Percentiles rank a stretch among this genome's conserved stretches.
These are phyloP conservation scores for Polyploca ridens DNA, from an alignment of 2,888 invertebrate species.

Conservation along the genomic window DNA sequence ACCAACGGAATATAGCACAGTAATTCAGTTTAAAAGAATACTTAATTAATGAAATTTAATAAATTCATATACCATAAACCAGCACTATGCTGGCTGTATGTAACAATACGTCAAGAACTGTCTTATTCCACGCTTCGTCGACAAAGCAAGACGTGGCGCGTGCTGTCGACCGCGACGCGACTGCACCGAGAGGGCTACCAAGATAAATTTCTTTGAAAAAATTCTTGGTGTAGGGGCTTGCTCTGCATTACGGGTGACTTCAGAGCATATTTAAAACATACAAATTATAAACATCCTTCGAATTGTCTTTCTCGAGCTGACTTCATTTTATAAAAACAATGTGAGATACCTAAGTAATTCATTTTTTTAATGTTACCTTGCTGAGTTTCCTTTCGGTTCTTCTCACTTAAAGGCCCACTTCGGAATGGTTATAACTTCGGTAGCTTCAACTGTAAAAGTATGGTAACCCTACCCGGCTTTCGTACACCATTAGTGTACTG, in stretches of 20 bases:
- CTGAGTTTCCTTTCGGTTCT: too few species aligned
- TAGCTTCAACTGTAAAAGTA: background rate
- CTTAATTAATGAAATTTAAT: background rate
- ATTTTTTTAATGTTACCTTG: too few species aligned
- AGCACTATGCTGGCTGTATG: background rate
- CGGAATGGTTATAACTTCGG: too few species aligned
- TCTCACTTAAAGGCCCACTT: too few species aligned
- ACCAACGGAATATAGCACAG: too few species aligned
- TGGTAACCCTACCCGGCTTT: conserved; percentile 8
- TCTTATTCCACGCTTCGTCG: conserved; percentile 52
- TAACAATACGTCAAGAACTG: conserved; percentile 19
- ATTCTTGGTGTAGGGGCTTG: background rate
- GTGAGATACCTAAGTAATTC: too few species aligned
- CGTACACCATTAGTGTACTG: conserved; percentile 31
- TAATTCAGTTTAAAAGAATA: too few species aligned
- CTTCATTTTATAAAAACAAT: too few species aligned
- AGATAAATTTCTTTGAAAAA: background rate
- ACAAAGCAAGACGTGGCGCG: conserved; percentile 56
- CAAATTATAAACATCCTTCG: too few species aligned
- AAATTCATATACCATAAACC: background rate
- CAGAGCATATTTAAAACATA: too few species aligned
- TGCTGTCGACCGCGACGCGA: conserved; percentile 50
- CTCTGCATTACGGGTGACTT: too few species aligned
- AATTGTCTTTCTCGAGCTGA: too few species aligned
- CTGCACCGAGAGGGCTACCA: background rate